Evolutionary conservation across 2,888 invertebrate genomes (phyloP), one percentile per base, ranked within the genome.

Genomic region (Rhaphigaster nebulosa): DNA sequence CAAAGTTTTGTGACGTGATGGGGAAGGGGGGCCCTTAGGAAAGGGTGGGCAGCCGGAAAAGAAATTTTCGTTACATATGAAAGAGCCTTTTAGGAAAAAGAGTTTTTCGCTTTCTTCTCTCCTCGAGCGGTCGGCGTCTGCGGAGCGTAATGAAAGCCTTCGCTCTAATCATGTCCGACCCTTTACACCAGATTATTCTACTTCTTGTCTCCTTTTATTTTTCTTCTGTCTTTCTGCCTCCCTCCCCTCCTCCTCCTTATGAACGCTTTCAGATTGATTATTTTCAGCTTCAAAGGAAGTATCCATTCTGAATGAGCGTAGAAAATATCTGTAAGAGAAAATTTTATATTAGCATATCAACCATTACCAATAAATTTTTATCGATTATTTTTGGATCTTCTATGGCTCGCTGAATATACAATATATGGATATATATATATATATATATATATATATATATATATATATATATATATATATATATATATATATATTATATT

Each of bases 41-140:
- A 15, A n/a, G 41, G n/a, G 45, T 12, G 84, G n/a, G 84, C 0
- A 84, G 84, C 45, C 45, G 84, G 45, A 50, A 84, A 84, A 54
- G 87, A 87, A 87, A 87, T 87, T 87, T 87, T 84, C 84, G 84
- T 84, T 84, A 84, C 84, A 84, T 84, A 84, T 84, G 84, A 84
- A 84, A 84, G 84, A n/a, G 84, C 84, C 84, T 41, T 41, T 84
- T 41, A 50, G 84, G n/a, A 45, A 84, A 84, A 50, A n/a, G 45
- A 45, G 45, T 84, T 84, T 45, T 26, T 26, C 6, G 45, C 84
- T 84, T 84, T 84, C 84, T 84, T 45, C 29, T 41, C 12, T 8
- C 23, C 41, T 20, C 41, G 26, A 5, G 26, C 45, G 45, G 45
- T 13, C 84, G 18, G 18, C n/a, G 26, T 12, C 10, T 13, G 26